Conservation (phyloP, 2,113 vertebrate species). For the Callocephalon fimbriatum region DNA sequence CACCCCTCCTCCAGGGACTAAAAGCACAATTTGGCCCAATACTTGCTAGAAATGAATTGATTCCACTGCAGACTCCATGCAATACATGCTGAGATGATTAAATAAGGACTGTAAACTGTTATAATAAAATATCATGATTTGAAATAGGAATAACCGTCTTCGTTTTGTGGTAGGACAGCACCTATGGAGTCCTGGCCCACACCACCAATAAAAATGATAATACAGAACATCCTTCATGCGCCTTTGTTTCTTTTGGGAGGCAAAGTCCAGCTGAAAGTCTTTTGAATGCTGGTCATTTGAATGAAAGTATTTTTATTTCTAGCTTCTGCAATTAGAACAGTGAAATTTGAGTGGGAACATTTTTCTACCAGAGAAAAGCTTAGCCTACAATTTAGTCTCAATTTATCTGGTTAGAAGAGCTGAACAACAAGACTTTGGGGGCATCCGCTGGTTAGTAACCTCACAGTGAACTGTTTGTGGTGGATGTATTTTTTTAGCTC, state of each 20-base stretch:
- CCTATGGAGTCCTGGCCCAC: constrained; percentile 9
- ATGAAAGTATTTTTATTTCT: constrained; percentile 54
- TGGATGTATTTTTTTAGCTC: not conserved
- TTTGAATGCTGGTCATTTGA: constrained; percentile 32
- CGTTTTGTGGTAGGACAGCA: not conserved
- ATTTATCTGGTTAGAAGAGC: not conserved
- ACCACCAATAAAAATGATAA: not conserved
- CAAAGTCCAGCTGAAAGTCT: constrained; percentile 28
- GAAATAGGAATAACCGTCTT: constrained; percentile 13
- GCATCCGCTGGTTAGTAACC: not conserved
- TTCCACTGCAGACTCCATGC: constrained; percentile 6
- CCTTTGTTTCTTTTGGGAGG: not conserved
- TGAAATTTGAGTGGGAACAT: constrained; percentile 40
- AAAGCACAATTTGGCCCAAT: constrained; percentile 43
- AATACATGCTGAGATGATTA: constrained; percentile 47
- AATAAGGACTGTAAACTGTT: constrained; percentile 33
- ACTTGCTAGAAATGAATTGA: constrained; percentile 42
- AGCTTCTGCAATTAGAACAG: constrained; percentile 58
- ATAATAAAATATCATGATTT: constrained; percentile 19
- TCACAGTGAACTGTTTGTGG: not conserved
- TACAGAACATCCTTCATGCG: not conserved
- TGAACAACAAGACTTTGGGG: not conserved
- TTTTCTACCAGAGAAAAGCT: constrained; percentile 4
- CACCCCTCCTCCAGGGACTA: constrained; percentile 31
- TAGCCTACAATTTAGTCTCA: constrained; percentile 26